Evolutionary conservation across 2,797 vertebrate species (phyloP).

Genomic region (Cyclura pinguis): DNA sequence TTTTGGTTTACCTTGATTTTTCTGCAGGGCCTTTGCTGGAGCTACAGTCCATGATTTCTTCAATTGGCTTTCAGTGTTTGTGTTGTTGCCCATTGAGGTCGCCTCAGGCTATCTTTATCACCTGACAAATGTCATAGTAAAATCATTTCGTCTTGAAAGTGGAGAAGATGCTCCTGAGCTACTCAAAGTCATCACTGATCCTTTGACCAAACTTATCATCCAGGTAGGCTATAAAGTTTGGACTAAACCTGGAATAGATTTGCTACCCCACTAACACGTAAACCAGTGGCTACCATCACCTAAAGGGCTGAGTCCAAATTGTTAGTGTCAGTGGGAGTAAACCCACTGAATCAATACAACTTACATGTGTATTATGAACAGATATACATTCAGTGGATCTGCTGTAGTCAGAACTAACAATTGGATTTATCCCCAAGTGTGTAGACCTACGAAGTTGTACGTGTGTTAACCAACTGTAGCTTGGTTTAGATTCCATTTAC

Average conservation of each 20-base stretch:
- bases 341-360: too few relatives aligned
- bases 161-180: conserved; percentile 93
- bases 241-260: too few relatives aligned
- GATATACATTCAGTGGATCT: too few relatives aligned
- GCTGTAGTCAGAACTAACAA: too few relatives aligned
- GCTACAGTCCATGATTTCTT: conserved; percentile 98
- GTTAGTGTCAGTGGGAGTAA: too few relatives aligned
- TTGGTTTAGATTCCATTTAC: not conserved
- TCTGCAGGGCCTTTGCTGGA: conserved; percentile 91
- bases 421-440: too few relatives aligned
- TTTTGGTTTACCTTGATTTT: not conserved
- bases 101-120: conserved; percentile 86
- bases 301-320: too few relatives aligned
- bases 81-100: conserved; percentile 90
- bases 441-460: not conserved
- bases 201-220: conserved; percentile 92
- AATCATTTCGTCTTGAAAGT: conserved; percentile 87
- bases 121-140: conserved; percentile 85
- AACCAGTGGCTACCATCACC: too few relatives aligned
- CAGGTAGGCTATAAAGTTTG: conserved; percentile 81
- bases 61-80: conserved; percentile 95
- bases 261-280: too few relatives aligned
- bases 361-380: too few relatives aligned
- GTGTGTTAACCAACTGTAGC: not conserved
- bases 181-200: conserved; percentile 96